These are phyloP conservation scores for Oithona nana DNA, from an alignment of 2,888 invertebrate species.

Conservation along the genomic window DNA sequence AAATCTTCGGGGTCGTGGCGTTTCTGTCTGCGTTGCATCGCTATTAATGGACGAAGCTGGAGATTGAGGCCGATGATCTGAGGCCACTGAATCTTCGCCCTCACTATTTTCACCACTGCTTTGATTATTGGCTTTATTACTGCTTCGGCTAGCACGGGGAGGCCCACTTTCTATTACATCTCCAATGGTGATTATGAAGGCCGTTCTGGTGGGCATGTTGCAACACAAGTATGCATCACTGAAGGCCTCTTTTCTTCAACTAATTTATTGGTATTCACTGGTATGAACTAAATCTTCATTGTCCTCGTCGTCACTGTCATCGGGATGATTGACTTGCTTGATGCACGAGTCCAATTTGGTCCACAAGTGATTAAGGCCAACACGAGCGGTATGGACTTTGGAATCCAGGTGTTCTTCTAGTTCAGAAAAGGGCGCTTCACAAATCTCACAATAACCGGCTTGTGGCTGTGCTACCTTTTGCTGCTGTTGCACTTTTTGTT, in stretches of 20 bases:
- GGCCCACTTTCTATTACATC: slow-evolving; percentile 1
- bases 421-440: neutral
- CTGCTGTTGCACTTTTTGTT: neutral
- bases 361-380: neutral
- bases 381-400: neutral
- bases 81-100: neutral
- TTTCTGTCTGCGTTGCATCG: no score
- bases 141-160: neutral
- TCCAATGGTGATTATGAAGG: neutral
- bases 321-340: neutral
- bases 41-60: neutral
- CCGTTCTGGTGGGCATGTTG: slow-evolving; percentile 2
- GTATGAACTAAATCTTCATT: neutral
- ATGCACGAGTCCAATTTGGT: neutral
- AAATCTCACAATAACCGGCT: neutral
- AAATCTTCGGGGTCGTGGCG: neutral
- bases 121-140: neutral
- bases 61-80: neutral
- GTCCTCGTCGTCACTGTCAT: neutral
- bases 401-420: neutral
- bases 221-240: neutral
- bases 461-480: neutral
- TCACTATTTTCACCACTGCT: neutral
- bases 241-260: no score
- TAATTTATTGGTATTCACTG: no score